Base-by-base conservation (phyloP, 2,888 invertebrate species). In the Ochropleura leucogaster region DNA sequence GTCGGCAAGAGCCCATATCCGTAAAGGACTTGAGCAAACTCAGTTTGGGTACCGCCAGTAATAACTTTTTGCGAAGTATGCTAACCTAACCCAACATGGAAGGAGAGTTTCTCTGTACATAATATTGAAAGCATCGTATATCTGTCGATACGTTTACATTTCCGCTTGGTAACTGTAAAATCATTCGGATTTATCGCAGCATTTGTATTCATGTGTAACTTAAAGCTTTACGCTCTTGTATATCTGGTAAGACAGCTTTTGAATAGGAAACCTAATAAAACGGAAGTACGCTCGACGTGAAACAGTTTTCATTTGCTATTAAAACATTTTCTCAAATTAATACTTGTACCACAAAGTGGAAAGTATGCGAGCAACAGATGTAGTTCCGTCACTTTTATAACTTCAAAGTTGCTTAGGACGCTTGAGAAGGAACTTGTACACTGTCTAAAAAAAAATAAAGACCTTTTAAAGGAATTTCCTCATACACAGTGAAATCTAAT, bases 21-120 rank as follows among this genome's bases (percentile, higher is more conserved):
- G 89, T 87, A 89, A 91, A 92, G 91, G 91, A 93, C 91, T 92
- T 93, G 90, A 83, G 92, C 90, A 93, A 93, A 93, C 93, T 92
- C 90, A 79, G 87, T 89, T 87, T 86, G 90, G 89, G 89, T 86
- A 87, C 89, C 85, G 84, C 71, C 88, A 87, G 90, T 90, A 91
- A 92, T 92, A 92, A 92, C 91, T 92, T 91, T 91, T 89, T 89
- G 90, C 90, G 89, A 84, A 85, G 86, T 86, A 82, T 82, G 88
- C 87, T 87, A 88, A 86, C 87, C 88, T 88, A 88, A 87, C 87
- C 85, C 74, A 87, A 87, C 88, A 86, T 79, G 72, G 78, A 74
- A 79, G 75, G 75, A 66, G 81, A 77, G 74, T 83, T 85, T 80
- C 86, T 81, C 79, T 64, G 71, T 79, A 83, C 77, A 86, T 85